Evolutionary conservation across 2,888 invertebrate genomes (phyloP).

Genomic region (Acrobasis repandana): DNA sequence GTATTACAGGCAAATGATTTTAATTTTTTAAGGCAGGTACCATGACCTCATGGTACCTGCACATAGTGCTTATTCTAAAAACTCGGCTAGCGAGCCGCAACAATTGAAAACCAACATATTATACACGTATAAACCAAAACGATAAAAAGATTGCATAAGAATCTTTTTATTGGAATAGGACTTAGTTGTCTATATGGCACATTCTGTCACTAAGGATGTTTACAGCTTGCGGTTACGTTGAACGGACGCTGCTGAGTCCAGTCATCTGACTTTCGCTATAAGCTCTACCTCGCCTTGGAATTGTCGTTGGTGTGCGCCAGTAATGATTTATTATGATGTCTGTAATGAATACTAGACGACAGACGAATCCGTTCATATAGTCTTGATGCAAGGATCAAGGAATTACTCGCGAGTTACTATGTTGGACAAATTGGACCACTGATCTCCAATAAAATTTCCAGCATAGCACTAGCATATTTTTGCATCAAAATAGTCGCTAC

Average conservation of each 20-base stretch:
- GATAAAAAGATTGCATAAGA: neutral
- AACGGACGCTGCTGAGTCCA: slow-evolving; percentile 3
- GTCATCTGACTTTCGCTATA: slow-evolving; percentile 16
- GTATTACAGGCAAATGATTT: too few relatives aligned
- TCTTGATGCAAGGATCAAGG: neutral
- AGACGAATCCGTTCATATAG: neutral
- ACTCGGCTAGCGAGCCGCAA: too few relatives aligned
- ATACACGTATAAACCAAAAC: too few relatives aligned
- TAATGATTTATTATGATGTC: neutral
- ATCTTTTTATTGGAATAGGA: neutral
- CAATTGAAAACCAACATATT: too few relatives aligned
- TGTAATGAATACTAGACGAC: neutral
- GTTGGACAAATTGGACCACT: too few relatives aligned
- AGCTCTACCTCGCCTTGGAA: slow-evolving; percentile 12
- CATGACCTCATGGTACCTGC: too few relatives aligned
- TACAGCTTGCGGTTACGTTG: slow-evolving; percentile 14
- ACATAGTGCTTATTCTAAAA: too few relatives aligned
- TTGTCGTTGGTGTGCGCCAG: neutral
- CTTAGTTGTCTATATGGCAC: neutral
- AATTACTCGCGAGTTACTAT: too few relatives aligned
- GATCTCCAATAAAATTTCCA: too few relatives aligned
- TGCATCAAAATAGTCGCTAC: too few relatives aligned
- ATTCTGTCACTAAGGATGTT: slow-evolving; percentile 10
- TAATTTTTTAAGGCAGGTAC: too few relatives aligned
- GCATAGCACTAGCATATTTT: too few relatives aligned